phyloP scores from a whole-genome alignment of 2,888 invertebrate genomes.

The Agonopterix alstromeriana region DNA sequence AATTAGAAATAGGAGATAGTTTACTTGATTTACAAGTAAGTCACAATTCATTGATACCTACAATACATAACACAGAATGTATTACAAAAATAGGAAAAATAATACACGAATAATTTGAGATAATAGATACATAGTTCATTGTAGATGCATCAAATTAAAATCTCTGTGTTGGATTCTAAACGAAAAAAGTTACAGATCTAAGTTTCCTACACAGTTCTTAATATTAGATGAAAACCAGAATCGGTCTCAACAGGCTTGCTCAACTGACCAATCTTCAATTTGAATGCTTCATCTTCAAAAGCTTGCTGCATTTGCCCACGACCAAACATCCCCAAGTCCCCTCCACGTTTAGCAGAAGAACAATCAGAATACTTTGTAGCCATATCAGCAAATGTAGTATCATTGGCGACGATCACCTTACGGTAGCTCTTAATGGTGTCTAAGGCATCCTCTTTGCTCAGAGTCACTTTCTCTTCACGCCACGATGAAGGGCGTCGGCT shows the following conservation, averaged over 20 bases:
- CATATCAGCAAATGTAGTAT: constrained; percentile 89
- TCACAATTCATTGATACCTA: too few species aligned
- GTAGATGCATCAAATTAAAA: too few species aligned
- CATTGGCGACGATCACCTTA: constrained; percentile 88
- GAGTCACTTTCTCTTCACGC: constrained; percentile 94
- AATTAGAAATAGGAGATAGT: too few species aligned
- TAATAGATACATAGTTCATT: too few species aligned
- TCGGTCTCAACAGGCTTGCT: constrained; percentile 95
- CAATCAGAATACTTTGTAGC: constrained; percentile 97
- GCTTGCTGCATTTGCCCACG: constrained; percentile 97
- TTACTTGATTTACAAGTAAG: too few species aligned
- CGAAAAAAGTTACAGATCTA: too few species aligned
- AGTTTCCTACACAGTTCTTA: constrained; percentile 80
- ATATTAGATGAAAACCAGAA: constrained; percentile 97
- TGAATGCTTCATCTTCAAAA: constrained; percentile 98
- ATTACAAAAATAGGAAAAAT: too few species aligned
- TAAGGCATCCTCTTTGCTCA: constrained; percentile 94
- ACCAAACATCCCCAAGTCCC: constrained; percentile 95
- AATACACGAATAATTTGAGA: too few species aligned
- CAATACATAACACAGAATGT: too few species aligned
- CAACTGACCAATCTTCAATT: constrained; percentile 93
- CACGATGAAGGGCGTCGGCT: constrained; percentile 97
- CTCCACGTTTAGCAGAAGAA: constrained; percentile 96
- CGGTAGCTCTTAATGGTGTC: constrained; percentile 89
- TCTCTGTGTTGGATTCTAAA: too few species aligned